These are phyloP conservation scores for Doryteuthis pealeii DNA, from an alignment of 1,140 invertebrate species.

Conservation along the genomic window DNA sequence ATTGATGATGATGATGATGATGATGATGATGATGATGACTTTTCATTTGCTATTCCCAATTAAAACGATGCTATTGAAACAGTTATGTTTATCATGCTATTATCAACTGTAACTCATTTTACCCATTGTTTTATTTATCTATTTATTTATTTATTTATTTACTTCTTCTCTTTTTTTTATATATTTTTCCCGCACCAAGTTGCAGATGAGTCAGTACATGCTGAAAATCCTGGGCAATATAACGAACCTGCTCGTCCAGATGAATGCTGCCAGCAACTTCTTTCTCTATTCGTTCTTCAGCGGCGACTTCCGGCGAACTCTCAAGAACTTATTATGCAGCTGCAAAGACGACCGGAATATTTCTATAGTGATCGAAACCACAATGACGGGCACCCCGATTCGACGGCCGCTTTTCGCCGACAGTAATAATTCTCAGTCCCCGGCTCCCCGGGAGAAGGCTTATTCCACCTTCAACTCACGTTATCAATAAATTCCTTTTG, in stretches of 20 bases:
- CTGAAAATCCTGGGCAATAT: conserved; percentile 69
- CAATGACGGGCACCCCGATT: background rate
- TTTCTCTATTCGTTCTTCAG: conserved; percentile 77
- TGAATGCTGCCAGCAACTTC: conserved; percentile 76
- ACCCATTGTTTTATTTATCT: too few relatives aligned
- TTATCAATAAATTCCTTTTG: too few relatives aligned
- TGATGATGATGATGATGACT: too few relatives aligned
- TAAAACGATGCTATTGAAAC: too few relatives aligned
- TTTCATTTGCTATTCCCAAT: too few relatives aligned
- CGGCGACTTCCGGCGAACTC: conserved; percentile 74
- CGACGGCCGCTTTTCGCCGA: background rate
- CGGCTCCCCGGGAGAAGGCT: background rate
- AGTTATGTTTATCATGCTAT: too few relatives aligned
- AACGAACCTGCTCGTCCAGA: conserved; percentile 71
- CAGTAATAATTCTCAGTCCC: background rate
- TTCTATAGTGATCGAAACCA: background rate
- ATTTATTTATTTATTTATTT: too few relatives aligned
- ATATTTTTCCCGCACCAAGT: too few relatives aligned
- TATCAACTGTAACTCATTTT: too few relatives aligned
- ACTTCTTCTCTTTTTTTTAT: too few relatives aligned
- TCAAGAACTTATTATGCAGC: conserved; percentile 67
- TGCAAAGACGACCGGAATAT: background rate
- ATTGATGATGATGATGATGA: too few relatives aligned
- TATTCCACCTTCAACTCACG: background rate
- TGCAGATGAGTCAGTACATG: conserved; percentile 38